These are phyloP conservation scores for Neuroscelio doddi DNA, from an alignment of 2,888 invertebrate species.

Conservation along the genomic window DNA sequence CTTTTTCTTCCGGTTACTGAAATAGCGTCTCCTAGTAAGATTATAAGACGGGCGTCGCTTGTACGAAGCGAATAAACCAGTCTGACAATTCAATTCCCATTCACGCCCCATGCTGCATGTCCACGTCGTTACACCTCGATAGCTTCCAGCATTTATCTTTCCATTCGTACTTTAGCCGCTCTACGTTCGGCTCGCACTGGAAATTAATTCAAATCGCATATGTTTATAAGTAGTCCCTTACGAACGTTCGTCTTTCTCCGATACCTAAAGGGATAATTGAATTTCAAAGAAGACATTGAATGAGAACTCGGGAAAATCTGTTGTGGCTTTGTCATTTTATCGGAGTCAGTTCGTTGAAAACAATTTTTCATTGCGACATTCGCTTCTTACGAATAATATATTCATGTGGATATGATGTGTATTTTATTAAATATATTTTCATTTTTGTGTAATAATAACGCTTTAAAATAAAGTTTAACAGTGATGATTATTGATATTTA, in stretches of 20 bases:
- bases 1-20: conserved; percentile 43
- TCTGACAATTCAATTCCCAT: conserved; percentile 52
- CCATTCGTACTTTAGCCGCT: conserved; percentile 49
- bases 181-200: conserved; percentile 35
- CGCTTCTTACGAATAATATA: not conserved
- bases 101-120: conserved; percentile 46
- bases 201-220: conserved; percentile 49
- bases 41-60: conserved; percentile 35
- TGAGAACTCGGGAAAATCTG: no score
- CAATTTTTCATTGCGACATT: not conserved
- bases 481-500: no score
- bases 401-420: conserved; percentile 9
- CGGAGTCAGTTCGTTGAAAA: not conserved
- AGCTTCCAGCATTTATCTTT: conserved; percentile 51
- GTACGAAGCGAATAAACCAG: conserved; percentile 45
- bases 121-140: conserved; percentile 49
- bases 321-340: conserved; percentile 19
- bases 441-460: no score
- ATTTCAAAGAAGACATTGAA: conserved; percentile 33
- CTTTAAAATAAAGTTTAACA: no score
- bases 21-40: conserved; percentile 33
- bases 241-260: conserved; percentile 39
- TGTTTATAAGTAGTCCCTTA: conserved; percentile 46
- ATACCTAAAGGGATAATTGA: conserved; percentile 32
- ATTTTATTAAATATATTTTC: no score